Base-by-base conservation (phyloP, 2,888 invertebrate species). In the Tetropium fuscum region DNA sequence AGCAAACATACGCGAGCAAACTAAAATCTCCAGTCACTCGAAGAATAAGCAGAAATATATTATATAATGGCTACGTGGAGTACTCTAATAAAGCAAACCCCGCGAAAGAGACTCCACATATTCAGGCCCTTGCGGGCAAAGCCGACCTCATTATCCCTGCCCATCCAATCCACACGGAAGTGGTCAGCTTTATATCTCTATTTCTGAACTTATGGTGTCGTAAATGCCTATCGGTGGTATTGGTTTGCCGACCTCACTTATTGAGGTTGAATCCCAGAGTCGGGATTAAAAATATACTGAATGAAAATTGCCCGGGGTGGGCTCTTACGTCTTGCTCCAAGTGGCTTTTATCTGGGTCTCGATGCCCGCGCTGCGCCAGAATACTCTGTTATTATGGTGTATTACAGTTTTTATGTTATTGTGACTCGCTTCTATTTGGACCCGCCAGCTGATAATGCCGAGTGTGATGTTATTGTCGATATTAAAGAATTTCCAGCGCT, bases 151-250 rank as follows among this genome's bases (percentile, higher is more conserved):
- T 20, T 20, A 25, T 22, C 15, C 34, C 48, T 36, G 25, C 48
- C 48, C 36, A 27, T 40, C 51, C 38, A 40, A 51, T 51, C 40
- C 51, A n/a, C 40, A 40, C 51, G 25, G 51, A 32, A 51, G 51
- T 27, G 51, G 51, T 40, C 51, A 51, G 44, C 30, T 54, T 44
- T 54, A 54, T 44, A 44, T 44, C 54, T 54, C 38, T 27, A 27
- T 45, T 54, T 54, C 45, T 27, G 44, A 54, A 54, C 36, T 43
- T 54, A 54, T 36, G 44, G 44, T 38, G 16, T 54, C 45, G 54
- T 54, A 54, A 53, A 54, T 44, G 41, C 20, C 43, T 36, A 53
- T 34, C 53, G 41, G 53, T 32, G 41, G 53, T 53, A 53, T 53
- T 53, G 53, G 53, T 53, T 44, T 44, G 36, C 38, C 45, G 44